phyloP scores from a whole-genome alignment of 2,888 invertebrate genomes.

The Pristionchus mayeri region DNA sequence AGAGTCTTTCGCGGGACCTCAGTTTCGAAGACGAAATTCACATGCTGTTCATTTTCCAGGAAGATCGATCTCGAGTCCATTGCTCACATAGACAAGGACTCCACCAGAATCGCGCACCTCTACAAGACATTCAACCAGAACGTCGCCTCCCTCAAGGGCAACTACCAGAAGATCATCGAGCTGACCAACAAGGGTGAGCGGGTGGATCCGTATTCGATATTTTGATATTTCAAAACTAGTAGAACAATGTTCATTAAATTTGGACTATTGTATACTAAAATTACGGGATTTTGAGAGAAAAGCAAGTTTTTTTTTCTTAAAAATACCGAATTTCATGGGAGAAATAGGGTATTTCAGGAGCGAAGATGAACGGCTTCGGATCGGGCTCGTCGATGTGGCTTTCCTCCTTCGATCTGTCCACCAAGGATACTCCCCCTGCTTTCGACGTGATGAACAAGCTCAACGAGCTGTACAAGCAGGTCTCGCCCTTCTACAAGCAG shows the following conservation, averaged over 20 bases:
- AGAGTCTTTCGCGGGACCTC: too few relatives aligned
- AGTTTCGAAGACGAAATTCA: too few relatives aligned
- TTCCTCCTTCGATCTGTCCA: slow-evolving; percentile 72
- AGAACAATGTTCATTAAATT: too few relatives aligned
- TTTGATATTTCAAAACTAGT: neutral
- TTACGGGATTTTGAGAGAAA: too few relatives aligned
- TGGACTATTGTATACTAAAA: too few relatives aligned
- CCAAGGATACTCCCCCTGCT: slow-evolving; percentile 51
- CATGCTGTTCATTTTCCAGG: slow-evolving; percentile 57
- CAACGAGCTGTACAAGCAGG: slow-evolving; percentile 66
- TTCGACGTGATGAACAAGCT: slow-evolving; percentile 68
- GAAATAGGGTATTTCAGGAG: slow-evolving; percentile 59
- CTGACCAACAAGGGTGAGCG: slow-evolving; percentile 70
- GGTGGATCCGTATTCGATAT: neutral
- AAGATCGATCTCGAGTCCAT: slow-evolving; percentile 65
- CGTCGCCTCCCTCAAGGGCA: slow-evolving; percentile 58
- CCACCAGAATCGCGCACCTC: slow-evolving; percentile 60
- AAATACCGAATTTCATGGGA: too few relatives aligned
- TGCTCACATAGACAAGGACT: slow-evolving; percentile 62
- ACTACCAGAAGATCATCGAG: slow-evolving; percentile 67
- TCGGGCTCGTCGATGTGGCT: slow-evolving; percentile 76
- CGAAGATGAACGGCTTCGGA: slow-evolving; percentile 72
- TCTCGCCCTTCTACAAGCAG: slow-evolving; percentile 75
- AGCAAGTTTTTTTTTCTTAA: too few relatives aligned
- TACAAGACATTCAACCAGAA: slow-evolving; percentile 61